phyloP scores from a whole-genome alignment of 2,888 invertebrate species.

The Rhogogaster chlorosoma region DNA sequence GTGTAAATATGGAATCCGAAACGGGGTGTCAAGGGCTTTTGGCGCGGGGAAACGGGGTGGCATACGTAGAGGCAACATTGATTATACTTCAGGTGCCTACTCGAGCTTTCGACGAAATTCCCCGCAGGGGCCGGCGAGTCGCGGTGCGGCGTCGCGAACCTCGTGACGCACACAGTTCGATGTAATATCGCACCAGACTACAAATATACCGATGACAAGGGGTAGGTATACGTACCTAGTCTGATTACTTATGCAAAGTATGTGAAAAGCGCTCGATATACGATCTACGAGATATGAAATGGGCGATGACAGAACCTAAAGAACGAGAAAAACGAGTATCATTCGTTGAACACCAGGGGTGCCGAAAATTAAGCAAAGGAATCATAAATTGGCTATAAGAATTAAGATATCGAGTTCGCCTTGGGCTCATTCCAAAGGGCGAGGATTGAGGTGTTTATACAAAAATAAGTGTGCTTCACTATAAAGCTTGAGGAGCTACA shows the following conservation, averaged over 20 bases:
- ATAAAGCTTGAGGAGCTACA: no score
- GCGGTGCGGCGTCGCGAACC: constrained; percentile 14
- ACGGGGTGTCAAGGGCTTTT: constrained; percentile 28
- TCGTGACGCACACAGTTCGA: constrained; percentile 34
- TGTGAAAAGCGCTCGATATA: neutral
- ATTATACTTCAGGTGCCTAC: constrained; percentile 47
- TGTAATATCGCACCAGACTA: constrained; percentile 34
- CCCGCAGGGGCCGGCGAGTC: constrained; percentile 18
- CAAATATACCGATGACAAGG: constrained; percentile 18
- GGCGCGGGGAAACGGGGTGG: constrained; percentile 1
- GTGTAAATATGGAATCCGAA: constrained; percentile 37
- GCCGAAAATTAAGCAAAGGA: no score
- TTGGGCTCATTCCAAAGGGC: no score
- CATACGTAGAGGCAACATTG: constrained; percentile 44
- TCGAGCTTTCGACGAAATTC: constrained; percentile 36
- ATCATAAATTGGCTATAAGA: no score
- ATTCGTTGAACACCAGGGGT: no score
- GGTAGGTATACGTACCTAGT: neutral
- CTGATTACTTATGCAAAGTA: neutral
- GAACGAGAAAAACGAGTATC: neutral
- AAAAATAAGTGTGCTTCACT: no score
- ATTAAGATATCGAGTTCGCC: no score
- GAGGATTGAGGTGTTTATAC: no score
- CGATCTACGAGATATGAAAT: neutral
- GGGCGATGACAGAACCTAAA: neutral